phyloP scores from a whole-genome alignment of 2,888 invertebrate species.

The Strigamia crassipes region DNA sequence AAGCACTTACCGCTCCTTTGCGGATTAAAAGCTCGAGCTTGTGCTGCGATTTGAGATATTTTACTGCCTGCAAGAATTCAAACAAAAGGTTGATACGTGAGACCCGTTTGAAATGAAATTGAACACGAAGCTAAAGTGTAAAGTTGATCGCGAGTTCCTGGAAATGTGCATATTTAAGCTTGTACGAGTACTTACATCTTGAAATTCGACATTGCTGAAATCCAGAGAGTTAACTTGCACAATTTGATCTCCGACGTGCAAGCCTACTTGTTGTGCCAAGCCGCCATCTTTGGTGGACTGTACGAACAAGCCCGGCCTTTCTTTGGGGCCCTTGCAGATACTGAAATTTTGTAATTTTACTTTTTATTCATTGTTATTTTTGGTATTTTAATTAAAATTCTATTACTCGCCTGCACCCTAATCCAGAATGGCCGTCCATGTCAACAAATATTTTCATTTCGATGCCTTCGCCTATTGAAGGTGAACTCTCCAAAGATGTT shows the following conservation, averaged over 20 bases:
- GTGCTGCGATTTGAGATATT: conserved; percentile 76
- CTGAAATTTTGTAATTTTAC: conserved; percentile 64
- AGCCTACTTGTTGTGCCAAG: conserved; percentile 82
- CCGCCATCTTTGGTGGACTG: conserved; percentile 89
- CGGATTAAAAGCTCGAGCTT: conserved; percentile 76
- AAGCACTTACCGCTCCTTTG: conserved; percentile 72
- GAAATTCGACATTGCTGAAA: conserved; percentile 73
- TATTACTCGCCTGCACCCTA: conserved; percentile 74
- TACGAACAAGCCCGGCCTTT: conserved; percentile 78
- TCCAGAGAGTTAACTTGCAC: conserved; percentile 79
- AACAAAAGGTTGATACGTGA: conserved; percentile 46
- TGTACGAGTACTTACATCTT: conserved; percentile 73
- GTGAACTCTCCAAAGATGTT: conserved; percentile 6
- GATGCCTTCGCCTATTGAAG: conserved; percentile 15
- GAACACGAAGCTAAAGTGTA: neutral
- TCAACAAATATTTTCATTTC: conserved; percentile 46
- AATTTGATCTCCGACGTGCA: conserved; percentile 89
- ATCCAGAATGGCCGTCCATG: conserved; percentile 39
- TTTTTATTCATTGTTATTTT: too few relatives aligned
- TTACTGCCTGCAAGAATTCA: conserved; percentile 68
- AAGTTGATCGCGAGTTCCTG: neutral
- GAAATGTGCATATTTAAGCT: neutral
- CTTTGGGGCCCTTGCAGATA: conserved; percentile 68
- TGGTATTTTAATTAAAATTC: neutral
- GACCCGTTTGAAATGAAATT: neutral